Percentiles rank a stretch among this genome's conserved stretches.
Evolutionary conservation across 2,888 invertebrate species (phyloP).

Genomic region (Lasioglossum pauxillum): DNA sequence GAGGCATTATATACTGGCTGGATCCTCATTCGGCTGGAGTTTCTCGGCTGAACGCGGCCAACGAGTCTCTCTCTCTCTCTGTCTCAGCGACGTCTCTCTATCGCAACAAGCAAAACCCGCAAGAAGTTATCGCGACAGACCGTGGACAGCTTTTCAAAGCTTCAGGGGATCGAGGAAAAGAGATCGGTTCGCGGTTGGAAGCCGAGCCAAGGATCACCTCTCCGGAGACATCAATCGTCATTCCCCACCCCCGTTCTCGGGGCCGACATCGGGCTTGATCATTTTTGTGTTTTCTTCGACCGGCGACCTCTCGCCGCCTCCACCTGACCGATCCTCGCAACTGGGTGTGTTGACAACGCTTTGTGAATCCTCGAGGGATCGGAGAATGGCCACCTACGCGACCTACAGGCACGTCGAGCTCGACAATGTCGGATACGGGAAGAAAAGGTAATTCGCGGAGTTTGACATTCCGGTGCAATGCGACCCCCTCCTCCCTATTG

Average conservation of each 20-base stretch:
- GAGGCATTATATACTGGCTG: constrained; percentile 80
- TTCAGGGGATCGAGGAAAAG: background rate
- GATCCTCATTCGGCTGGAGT: constrained; percentile 80
- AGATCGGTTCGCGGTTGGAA: background rate
- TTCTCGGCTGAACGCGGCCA: constrained; percentile 77
- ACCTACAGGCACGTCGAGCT: constrained; percentile 97
- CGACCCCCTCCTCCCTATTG: too few relatives aligned
- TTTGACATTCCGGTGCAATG: background rate
- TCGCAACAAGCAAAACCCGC: background rate
- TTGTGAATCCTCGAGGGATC: constrained; percentile 9
- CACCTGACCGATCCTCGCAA: background rate
- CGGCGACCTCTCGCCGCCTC: constrained; percentile 1
- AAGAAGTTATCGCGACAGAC: constrained; percentile 17
- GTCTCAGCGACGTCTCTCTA: background rate
- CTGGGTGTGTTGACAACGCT: background rate
- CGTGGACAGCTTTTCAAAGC: background rate
- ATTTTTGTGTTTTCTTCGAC: constrained; percentile 15
- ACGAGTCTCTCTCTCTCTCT: constrained; percentile 39
- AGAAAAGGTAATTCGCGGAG: constrained; percentile 91
- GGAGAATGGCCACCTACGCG: constrained; percentile 94
- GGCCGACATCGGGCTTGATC: background rate
- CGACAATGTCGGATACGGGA: constrained; percentile 96
- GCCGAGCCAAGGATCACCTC: background rate
- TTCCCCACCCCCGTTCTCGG: background rate
- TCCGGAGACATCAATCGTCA: background rate